Evolutionary conservation across 2,888 invertebrate species (phyloP), one percentile per base, ranked within the genome.

Genomic region (Morpho helenor): DNA sequence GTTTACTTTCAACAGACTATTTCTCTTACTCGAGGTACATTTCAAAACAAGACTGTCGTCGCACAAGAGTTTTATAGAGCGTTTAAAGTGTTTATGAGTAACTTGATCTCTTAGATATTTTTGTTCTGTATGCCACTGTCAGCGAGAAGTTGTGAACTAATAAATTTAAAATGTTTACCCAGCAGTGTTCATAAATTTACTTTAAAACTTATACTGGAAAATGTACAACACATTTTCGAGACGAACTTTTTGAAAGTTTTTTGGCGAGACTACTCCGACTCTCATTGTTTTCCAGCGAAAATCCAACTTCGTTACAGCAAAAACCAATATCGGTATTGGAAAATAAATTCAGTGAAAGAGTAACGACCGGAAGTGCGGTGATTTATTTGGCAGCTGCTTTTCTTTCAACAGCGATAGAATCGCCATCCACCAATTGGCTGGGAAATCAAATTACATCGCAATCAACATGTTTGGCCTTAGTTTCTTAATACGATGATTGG

Each of bases 241-340:
- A 44, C 52, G 52, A 53, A 46, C 40, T 40, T 46, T 44, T 22
- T 40, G 22, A 46, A 53, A 53, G 52, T 53, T 53, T 53, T 53
- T 53, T 53, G 52, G 52, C 52, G 52, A 52, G 52, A 46, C 46
- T 53, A 41, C 52, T 53, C 7, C 8, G 7, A 43, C 57, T 49
- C 52, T 52, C 49, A 56, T 56, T 60, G 57, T 60, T 53, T 50
- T 49, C 43, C 41, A 10, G n/a, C 40, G 44, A 41, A 43, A 49
- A 41, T 40, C 9, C 49, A 51, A 59, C 52, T 51, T 55, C 9
- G 58, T 43, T 49, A 54, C 16, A n/a, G 49, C 46, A 16, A 56
- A 45, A 57, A 57, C 46, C 60, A 49, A 60, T 57, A 57, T 55
- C 51, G 52, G 52, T 47, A 59, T 49, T 59, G 50, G 61, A 51